These are phyloP conservation scores for Leistus spinibarbis DNA, from an alignment of 2,888 invertebrate species.

Conservation along the genomic window DNA sequence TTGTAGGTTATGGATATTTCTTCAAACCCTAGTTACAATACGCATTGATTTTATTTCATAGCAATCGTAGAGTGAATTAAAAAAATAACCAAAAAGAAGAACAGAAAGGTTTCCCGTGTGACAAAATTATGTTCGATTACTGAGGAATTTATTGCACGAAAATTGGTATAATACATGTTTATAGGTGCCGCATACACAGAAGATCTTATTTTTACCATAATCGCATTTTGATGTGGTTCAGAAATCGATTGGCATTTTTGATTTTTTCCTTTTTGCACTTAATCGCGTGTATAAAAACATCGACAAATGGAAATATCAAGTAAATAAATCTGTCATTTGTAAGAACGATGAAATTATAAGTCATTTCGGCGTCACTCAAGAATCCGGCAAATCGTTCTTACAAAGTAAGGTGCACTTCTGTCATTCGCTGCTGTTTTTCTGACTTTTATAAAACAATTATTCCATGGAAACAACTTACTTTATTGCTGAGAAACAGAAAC, in stretches of 20 bases:
- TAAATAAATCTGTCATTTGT: slow-evolving; percentile 34
- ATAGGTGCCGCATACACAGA: neutral
- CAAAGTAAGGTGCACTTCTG: neutral
- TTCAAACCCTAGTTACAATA: no score
- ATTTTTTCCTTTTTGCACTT: neutral
- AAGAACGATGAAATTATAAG: slow-evolving; percentile 30
- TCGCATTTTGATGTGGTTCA: neutral
- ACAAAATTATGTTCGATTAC: neutral
- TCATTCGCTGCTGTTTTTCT: neutral
- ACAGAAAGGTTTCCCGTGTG: neutral
- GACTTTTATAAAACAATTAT: neutral
- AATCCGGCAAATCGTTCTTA: slow-evolving; percentile 28
- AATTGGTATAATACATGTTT: neutral
- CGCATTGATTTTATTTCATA: no score
- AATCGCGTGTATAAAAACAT: slow-evolving; percentile 4
- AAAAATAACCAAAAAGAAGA: no score
- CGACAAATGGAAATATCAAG: slow-evolving; percentile 36
- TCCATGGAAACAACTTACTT: neutral
- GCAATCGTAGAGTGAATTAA: no score
- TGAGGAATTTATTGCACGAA: slow-evolving; percentile 1
- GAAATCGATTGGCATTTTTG: neutral
- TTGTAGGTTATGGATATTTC: no score
- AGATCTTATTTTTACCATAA: neutral
- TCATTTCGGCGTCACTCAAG: slow-evolving; percentile 31
- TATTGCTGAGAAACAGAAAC: neutral